Evolutionary conservation across 2,113 vertebrate species (phyloP).

Genomic region (Dicerorhinus sumatrensis): DNA sequence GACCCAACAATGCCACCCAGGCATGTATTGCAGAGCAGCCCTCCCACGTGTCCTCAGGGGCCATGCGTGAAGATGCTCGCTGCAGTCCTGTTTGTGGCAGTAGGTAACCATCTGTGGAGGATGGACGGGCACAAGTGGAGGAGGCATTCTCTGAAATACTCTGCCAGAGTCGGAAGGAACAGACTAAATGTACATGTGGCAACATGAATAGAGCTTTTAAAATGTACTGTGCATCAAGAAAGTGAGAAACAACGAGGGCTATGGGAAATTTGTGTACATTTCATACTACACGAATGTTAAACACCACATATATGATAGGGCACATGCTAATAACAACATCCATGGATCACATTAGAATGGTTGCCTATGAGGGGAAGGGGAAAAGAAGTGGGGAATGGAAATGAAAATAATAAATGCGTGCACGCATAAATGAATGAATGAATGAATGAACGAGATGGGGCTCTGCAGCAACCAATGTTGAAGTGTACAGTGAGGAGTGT

Average conservation of each 20-base stretch:
- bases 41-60: accelerated
- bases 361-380: neutral
- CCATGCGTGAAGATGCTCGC: accelerated
- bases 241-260: neutral
- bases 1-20: neutral
- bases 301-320: neutral
- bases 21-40: neutral
- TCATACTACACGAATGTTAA: neutral
- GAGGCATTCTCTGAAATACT: neutral
- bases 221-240: neutral
- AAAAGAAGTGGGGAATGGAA: neutral
- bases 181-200: accelerated
- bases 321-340: too few relatives aligned
- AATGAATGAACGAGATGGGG: neutral
- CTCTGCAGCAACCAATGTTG: neutral
- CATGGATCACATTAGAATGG: neutral
- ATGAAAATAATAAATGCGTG: neutral
- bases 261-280: neutral
- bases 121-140: neutral
- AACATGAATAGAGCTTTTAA: neutral
- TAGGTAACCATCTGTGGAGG: neutral
- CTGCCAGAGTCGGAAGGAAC: neutral
- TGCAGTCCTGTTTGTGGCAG: neutral
- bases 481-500: neutral
- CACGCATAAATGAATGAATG: neutral